Conservation (phyloP, 1,140 invertebrate genomes). For the Papilio glaucus region DNA sequence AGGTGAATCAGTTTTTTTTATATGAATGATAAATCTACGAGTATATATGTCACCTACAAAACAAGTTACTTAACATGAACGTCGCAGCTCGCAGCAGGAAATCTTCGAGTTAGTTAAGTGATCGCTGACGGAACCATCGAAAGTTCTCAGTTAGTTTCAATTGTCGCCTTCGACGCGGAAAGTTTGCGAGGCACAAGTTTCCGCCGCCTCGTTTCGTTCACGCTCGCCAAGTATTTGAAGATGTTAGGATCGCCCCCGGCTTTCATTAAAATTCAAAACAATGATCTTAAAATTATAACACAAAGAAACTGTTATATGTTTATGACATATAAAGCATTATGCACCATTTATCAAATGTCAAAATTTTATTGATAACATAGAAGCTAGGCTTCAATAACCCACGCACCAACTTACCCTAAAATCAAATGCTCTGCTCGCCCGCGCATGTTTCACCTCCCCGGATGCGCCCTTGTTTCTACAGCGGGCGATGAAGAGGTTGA, state of each 20-base stretch:
- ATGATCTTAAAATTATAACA: not conserved
- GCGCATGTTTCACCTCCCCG: too few relatives aligned
- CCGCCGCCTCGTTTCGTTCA: not conserved
- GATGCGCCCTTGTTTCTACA: too few relatives aligned
- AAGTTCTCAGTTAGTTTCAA: slow-evolving; percentile 16
- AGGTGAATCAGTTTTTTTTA: not conserved
- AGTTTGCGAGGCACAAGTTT: slow-evolving; percentile 12
- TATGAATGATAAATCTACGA: not conserved
- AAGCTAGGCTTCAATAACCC: too few relatives aligned
- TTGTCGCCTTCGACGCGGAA: slow-evolving; percentile 19
- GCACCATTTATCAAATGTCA: not conserved
- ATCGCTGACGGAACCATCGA: slow-evolving; percentile 22
- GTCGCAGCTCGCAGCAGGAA: slow-evolving; percentile 10
- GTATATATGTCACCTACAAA: not conserved
- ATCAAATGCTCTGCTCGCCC: too few relatives aligned
- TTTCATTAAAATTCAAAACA: not conserved
- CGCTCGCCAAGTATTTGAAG: not conserved
- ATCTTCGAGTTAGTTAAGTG: slow-evolving; percentile 21
- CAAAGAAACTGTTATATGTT: not conserved
- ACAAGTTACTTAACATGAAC: not conserved
- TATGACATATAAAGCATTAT: not conserved
- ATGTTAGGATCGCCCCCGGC: not conserved
- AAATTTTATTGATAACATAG: too few relatives aligned
- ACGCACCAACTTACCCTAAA: too few relatives aligned
- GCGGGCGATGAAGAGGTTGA: too few relatives aligned